Base-by-base conservation (phyloP, 1,140 invertebrate genomes). In the Pomacea maculata region DNA sequence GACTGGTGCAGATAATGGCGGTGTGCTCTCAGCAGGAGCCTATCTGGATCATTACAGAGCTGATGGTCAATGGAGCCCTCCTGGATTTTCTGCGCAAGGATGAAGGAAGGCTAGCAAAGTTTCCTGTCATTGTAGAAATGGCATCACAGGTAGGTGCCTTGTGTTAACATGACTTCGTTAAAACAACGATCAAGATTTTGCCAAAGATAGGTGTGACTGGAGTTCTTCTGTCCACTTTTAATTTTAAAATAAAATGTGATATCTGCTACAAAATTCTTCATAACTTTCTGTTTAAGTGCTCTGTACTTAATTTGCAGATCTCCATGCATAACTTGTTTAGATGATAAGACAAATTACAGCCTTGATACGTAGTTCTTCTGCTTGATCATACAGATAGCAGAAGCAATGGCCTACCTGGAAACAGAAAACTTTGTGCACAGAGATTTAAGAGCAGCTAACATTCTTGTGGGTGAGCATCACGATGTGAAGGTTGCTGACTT, bases 21-120 rank as follows among this genome's bases (percentile, higher is more conserved):
- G 98, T 99, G 19, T 99, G 98, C 89, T 99, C 98, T 12, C 94
- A 97, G 85, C 96, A 98, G 89, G 98, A 99, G 92, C 98, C 98
- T 0, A 99, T 99, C 89, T 99, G 99, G 89, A 99, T 99, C 86
- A 98, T 99, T 70, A 99, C 98, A 0, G 99, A 99, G 93, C 93
- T 99, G 55, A 99, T 99, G 98, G 96, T 97, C 89, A 97, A 99
- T 91, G 98, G 98, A 75, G 97, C 97, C 80, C 92, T 99, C 21
- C 92, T 99, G 72, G 97, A 98, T 88, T 92, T 88, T 82, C 81
- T 92, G 65, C 85, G 89, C 12, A 89, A 96, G 14, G 95, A 96
- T 87, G 92, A 92, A 68, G 95, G 96, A 19, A 54, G 79, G 17
- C 75, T 65, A 83, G 93, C 99, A 81, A 85, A 79, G 84, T 94